Evolutionary conservation across 2,888 invertebrate species (phyloP), one percentile per base, ranked within the genome.

Genomic region (Lymantria dispar): DNA sequence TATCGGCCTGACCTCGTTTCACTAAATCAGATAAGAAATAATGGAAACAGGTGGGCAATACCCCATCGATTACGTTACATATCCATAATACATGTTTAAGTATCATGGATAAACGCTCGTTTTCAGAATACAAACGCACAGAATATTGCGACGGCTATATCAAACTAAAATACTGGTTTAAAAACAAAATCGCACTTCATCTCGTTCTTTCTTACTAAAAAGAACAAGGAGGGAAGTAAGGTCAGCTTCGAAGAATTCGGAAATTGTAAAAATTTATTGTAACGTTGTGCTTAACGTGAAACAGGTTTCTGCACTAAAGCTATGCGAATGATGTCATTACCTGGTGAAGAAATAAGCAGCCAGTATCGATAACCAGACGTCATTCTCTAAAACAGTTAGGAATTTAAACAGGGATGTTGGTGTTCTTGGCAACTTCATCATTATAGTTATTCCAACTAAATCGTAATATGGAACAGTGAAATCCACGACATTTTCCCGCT

Each of bases 381-480:
- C 97, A 68, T 96, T 96, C 84, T 99, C 99, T 68, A 99, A 87
- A 22, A 99, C 99, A 1, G 98, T 98, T 62, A 99, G 93, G 83
- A 99, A 99, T 91, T 98, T 98, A 83, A 99, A 99, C 30, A 99
- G 92, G 0, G 98, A 98, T 7, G 98, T 98, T 29, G 96, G 95
- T 0, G 96, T 95, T 67, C 95, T 95, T 0, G 98, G 97, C 62
- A 97, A 94, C 77, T 95, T 96, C 98, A 99, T 98, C 78, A 99
- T 93, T 61, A 99, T 99, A 0, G 98, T 98, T 47, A 98, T 97
- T 0, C 99, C 99, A 0, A 99, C 99, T 61, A 99, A 92, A 88
- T 99, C 99, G 83, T 99, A 99, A 82, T 98, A 99, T 0, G 99
- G 99, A 0, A 99, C 98, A 0, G 99, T 99, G 80, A 99, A 99